Evolutionary conservation across 2,888 invertebrate species (phyloP), one percentile per base, ranked within the genome.

Genomic region (Ophonus ardosiacus): DNA sequence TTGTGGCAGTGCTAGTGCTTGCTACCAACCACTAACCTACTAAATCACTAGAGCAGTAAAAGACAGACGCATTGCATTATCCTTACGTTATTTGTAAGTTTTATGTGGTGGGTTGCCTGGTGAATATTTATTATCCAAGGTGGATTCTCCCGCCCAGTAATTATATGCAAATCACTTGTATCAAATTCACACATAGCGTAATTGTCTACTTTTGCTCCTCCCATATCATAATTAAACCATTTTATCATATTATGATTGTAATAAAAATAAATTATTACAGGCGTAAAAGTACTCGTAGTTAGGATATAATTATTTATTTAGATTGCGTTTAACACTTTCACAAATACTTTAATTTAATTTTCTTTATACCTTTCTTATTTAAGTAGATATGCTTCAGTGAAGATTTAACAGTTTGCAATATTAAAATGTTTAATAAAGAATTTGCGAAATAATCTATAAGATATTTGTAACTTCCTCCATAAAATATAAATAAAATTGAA

Each of bases 31-130:
- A 74, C 43, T 74, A 74, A 74, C 71, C 71, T 40, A 43, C 10
- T 43, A 74, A 74, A 43, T 18, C 71, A 74, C 43, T 74, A 74
- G 71, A 74, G 71, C 71, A 74, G 71, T 43, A 74, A 74, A 74
- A n/a, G 31, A 68, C 40, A 38, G 31, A 8, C n/a, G 71, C 18
- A 40, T 74, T 74, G 71, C 43, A 74, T 74, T 74, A 74, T 74
- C 71, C 71, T 43, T 68, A 68, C 24, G 68, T 68, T 31, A 68
- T 74, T 74, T 74, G 71, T 74, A 74, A 74, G 17, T 74, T 74
- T 68, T 74, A 74, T 43, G 17, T 74, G 71, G 21, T 74, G 43
- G 71, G 43, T 10, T 43, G 71, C 21, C 40, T 74, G 43, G 71
- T 40, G 71, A 74, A 43, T 74, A 74, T 74, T 74, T 74, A 74